Percentiles rank a stretch among this genome's conserved stretches.
Evolutionary conservation across 2,888 invertebrate genomes (phyloP).

Genomic region (Plebejus anna): DNA sequence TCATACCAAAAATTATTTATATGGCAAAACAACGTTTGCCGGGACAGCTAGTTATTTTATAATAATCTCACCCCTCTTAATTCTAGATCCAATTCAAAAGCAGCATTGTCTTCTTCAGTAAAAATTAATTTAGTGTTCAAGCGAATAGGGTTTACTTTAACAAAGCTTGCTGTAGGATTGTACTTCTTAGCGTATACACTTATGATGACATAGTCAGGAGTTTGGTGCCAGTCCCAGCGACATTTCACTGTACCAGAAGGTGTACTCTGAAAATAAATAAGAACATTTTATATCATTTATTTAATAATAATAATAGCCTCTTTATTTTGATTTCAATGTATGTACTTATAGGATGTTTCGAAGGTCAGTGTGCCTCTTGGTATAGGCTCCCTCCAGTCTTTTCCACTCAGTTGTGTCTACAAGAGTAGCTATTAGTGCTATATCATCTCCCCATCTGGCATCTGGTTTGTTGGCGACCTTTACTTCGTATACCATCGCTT

Average conservation of each 20-base stretch:
- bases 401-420: no score
- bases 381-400: no score
- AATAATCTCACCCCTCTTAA: slow-evolving; percentile 85
- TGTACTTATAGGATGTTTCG: no score
- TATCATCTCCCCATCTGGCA: no score
- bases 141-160: slow-evolving; percentile 92
- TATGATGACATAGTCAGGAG: slow-evolving; percentile 89
- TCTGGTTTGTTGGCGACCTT: no score
- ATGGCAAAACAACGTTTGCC: no score
- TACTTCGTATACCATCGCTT: no score
- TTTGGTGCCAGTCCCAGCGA: slow-evolving; percentile 98
- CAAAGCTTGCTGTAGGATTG: slow-evolving; percentile 85
- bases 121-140: slow-evolving; percentile 87
- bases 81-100: slow-evolving; percentile 88
- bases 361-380: no score
- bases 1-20: no score
- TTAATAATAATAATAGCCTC: not conserved
- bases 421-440: no score
- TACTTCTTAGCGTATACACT: slow-evolving; percentile 96
- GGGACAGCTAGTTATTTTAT: no score
- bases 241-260: slow-evolving; percentile 83
- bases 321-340: no score
- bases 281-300: not conserved
- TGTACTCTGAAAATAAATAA: slow-evolving; percentile 64
- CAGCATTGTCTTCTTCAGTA: slow-evolving; percentile 85